Evolutionary conservation across 2,797 vertebrate species (phyloP).

Genomic region (Pangasius krempfi): DNA sequence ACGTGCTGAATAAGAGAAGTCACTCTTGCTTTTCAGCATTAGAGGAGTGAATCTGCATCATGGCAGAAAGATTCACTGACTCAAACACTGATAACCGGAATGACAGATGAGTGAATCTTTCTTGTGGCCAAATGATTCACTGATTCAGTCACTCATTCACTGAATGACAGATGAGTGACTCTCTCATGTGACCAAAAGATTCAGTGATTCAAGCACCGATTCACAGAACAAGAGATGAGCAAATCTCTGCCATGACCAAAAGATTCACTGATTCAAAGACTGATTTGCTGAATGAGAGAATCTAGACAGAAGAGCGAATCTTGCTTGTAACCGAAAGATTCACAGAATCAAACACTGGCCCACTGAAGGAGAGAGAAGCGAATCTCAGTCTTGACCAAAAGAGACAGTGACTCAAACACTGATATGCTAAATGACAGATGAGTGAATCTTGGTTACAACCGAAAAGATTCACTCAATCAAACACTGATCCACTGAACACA

Average conservation of each 20-base stretch:
- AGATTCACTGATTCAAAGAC: neutral
- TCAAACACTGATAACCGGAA: neutral
- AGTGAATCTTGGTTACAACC: too few relatives aligned
- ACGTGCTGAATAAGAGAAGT: too few relatives aligned
- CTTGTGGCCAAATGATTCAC: neutral
- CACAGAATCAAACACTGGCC: too few relatives aligned
- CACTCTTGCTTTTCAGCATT: neutral
- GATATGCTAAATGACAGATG: too few relatives aligned
- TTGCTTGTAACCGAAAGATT: too few relatives aligned
- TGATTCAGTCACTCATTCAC: neutral
- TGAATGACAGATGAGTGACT: neutral
- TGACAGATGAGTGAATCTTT: neutral
- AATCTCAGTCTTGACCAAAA: too few relatives aligned
- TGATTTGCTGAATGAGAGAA: neutral
- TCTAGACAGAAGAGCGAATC: too few relatives aligned
- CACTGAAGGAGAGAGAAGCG: too few relatives aligned
- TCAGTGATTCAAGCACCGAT: neutral
- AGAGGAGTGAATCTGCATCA: neutral
- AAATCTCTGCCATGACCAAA: neutral
- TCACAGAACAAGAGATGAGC: neutral
- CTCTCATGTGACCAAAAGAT: neutral
- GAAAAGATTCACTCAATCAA: too few relatives aligned
- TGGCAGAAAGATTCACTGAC: neutral
- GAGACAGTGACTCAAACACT: too few relatives aligned
- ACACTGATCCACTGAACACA: neutral